Percentiles rank a stretch among this genome's conserved stretches.
These are phyloP conservation scores for Sebastes steindachneri DNA, from an alignment of 2,797 vertebrate genomes.

Conservation along the genomic window DNA sequence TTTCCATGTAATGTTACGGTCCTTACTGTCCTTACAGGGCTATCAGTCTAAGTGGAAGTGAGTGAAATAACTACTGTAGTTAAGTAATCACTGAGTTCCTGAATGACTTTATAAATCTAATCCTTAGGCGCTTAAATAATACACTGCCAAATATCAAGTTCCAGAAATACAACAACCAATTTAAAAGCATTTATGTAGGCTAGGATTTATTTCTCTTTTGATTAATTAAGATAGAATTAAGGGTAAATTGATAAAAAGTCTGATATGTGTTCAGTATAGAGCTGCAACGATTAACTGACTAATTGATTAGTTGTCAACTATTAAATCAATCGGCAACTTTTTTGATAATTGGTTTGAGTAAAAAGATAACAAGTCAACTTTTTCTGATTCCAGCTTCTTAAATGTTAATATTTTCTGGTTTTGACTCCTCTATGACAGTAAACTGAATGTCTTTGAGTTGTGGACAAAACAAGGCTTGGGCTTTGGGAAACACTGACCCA, in stretches of 20 bases:
- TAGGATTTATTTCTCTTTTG: background rate
- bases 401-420: no score
- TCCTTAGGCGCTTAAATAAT: background rate
- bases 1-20: background rate
- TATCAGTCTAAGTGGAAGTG: background rate
- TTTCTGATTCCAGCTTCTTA: no score
- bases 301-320: no score
- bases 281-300: no score
- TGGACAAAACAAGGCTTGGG: no score
- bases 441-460: no score
- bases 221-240: background rate
- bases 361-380: no score
- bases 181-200: background rate
- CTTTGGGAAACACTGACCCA: no score
- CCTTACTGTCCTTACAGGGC: background rate
- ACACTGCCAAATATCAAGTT: background rate
- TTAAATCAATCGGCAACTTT: no score
- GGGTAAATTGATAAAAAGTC: background rate
- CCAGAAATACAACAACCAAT: background rate
- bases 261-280: background rate
- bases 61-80: background rate
- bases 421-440: rapidly evolving
- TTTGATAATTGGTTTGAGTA: no score
- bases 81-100: background rate
- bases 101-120: background rate